phyloP scores from a whole-genome alignment of 2,888 invertebrate genomes.

The Ariolimax columbianus region DNA sequence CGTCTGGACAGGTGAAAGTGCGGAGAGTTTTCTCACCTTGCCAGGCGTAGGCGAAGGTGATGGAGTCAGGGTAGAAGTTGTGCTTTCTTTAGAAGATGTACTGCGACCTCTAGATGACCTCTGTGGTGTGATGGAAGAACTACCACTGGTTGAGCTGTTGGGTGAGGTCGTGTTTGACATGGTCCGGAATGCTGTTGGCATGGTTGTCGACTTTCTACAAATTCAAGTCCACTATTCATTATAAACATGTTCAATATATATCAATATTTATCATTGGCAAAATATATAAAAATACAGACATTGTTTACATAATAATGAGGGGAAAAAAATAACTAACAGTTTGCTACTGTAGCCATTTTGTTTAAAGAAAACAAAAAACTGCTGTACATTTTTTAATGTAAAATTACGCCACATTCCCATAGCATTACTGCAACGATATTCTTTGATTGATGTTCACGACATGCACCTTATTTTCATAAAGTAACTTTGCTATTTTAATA shows the following conservation, averaged over 20 bases:
- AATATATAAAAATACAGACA: neutral
- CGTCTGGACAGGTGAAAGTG: neutral
- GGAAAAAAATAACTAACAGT: neutral
- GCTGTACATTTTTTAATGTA: no score
- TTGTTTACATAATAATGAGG: neutral
- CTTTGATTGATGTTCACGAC: no score
- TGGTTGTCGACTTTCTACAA: conserved; percentile 55
- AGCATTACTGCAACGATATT: no score
- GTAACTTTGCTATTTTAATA: no score
- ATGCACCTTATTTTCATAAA: no score
- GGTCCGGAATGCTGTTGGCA: conserved; percentile 65
- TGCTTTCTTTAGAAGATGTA: conserved; percentile 73
- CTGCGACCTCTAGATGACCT: conserved; percentile 69
- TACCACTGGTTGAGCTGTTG: conserved; percentile 74
- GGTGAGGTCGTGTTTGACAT: conserved; percentile 74
- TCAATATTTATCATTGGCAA: neutral
- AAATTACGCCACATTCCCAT: no score
- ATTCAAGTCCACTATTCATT: neutral
- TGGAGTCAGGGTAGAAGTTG: conserved; percentile 75
- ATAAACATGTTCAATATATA: neutral
- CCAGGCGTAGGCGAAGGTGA: conserved; percentile 75
- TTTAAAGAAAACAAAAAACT: no score
- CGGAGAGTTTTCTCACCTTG: conserved; percentile 62
- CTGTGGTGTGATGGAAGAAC: conserved; percentile 73
- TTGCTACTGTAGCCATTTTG: no score